A percentile compares a stretch with the other conserved stretches of the same genome.
Conservation (phyloP, 2,113 vertebrate species). For the Platichthys stellatus region DNA sequence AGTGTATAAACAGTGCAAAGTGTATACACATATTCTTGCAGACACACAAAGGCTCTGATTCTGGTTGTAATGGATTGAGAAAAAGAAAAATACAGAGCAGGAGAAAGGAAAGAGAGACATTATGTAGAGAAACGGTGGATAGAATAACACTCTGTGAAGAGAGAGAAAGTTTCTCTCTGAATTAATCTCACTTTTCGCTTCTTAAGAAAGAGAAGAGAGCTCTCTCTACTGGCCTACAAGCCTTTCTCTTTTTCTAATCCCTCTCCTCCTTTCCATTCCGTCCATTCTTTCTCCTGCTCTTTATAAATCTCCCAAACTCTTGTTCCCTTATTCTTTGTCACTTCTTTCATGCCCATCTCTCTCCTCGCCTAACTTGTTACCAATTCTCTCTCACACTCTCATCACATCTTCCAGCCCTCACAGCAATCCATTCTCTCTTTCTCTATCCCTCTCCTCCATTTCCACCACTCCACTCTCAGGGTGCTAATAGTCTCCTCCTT, state of each 20-base stretch:
- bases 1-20: conserved; percentile 40
- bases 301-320: conserved; percentile 47
- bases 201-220: conserved; percentile 3
- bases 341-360: conserved; percentile 35
- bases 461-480: conserved; percentile 74
- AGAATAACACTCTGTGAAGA: conserved; percentile 36
- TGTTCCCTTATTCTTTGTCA: conserved; percentile 55
- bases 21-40: conserved; percentile 4
- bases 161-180: conserved; percentile 50
- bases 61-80: conserved; percentile 55
- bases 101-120: conserved; percentile 4
- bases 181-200: conserved; percentile 46
- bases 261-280: conserved; percentile 34
- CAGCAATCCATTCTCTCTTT: conserved; percentile 62
- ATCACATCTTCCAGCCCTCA: conserved; percentile 64
- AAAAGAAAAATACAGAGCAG: conserved; percentile 13
- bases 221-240: conserved; percentile 28
- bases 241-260: conserved; percentile 49
- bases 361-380: conserved; percentile 49
- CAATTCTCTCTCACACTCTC: conserved; percentile 57
- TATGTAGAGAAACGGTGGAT: conserved; percentile 33
- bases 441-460: conserved; percentile 70
- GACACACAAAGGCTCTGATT: conserved; percentile 19
- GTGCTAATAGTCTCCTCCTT: conserved; percentile 80
- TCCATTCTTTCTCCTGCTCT: conserved; percentile 15